Evolutionary conservation across 2,797 vertebrate genomes (phyloP).

Genomic region (Chrysocyon brachyurus): DNA sequence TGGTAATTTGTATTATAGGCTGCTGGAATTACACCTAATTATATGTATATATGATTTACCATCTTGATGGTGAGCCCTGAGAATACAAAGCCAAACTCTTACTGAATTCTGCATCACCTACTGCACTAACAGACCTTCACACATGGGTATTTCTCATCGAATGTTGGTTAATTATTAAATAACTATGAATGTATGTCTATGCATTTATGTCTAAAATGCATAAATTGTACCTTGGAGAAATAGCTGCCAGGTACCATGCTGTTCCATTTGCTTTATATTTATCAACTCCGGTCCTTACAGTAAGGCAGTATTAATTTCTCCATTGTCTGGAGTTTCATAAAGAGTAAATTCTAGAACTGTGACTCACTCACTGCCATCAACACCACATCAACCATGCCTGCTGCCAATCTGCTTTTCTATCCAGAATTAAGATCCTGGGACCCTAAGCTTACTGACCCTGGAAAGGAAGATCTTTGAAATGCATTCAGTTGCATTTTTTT

Average conservation of each 20-base stretch:
- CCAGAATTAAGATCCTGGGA: neutral
- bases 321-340: neutral
- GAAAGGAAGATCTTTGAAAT: neutral
- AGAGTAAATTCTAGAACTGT: neutral
- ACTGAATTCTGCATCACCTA: neutral
- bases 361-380: fast-evolving
- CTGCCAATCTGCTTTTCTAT: neutral
- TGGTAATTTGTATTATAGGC: no score
- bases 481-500: neutral
- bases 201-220: neutral
- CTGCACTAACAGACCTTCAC: neutral
- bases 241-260: no score
- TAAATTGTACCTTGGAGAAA: neutral
- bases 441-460: neutral
- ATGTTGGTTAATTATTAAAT: neutral
- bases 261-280: neutral
- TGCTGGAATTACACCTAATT: neutral
- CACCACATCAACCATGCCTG: neutral
- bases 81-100: neutral
- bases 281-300: neutral
- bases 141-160: neutral
- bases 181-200: neutral
- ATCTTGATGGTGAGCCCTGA: neutral
- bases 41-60: neutral
- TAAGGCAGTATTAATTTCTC: neutral